Conservation (phyloP, 1,140 invertebrate genomes). For the Sitobion miscanthi region DNA sequence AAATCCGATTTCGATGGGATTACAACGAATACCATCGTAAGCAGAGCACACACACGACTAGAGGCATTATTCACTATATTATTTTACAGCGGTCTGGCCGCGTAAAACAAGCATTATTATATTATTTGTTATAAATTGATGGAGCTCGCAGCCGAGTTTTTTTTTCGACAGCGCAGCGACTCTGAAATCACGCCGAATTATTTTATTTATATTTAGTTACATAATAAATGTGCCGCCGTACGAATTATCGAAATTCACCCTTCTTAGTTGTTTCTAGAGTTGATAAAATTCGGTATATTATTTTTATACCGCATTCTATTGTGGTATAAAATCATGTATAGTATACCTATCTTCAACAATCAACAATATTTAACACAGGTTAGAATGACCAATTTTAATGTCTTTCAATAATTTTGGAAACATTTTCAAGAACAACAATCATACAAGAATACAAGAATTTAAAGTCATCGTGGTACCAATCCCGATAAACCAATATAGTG, state of each 20-base stretch:
- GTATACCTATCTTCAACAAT: too few relatives aligned
- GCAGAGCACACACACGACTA: neutral
- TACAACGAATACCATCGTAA: neutral
- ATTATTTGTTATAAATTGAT: neutral
- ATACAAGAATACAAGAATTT: too few relatives aligned
- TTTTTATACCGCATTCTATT: too few relatives aligned
- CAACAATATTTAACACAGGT: too few relatives aligned
- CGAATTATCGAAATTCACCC: neutral
- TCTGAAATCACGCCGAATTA: neutral
- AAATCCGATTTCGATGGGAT: neutral
- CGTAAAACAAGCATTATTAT: neutral
- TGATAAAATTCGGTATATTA: too few relatives aligned
- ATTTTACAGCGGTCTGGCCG: neutral
- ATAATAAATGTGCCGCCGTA: too few relatives aligned
- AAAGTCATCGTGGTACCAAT: too few relatives aligned
- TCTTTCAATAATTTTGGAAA: too few relatives aligned
- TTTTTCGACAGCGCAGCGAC: neutral
- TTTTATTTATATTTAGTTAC: neutral
- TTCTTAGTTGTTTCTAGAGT: neutral
- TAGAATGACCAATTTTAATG: too few relatives aligned
- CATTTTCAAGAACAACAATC: too few relatives aligned
- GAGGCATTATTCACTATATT: neutral
- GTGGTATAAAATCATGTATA: too few relatives aligned
- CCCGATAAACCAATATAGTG: too few relatives aligned
- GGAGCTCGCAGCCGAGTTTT: neutral